Base-by-base conservation (phyloP, 1,140 invertebrate species). In the Maniola jurtina region DNA sequence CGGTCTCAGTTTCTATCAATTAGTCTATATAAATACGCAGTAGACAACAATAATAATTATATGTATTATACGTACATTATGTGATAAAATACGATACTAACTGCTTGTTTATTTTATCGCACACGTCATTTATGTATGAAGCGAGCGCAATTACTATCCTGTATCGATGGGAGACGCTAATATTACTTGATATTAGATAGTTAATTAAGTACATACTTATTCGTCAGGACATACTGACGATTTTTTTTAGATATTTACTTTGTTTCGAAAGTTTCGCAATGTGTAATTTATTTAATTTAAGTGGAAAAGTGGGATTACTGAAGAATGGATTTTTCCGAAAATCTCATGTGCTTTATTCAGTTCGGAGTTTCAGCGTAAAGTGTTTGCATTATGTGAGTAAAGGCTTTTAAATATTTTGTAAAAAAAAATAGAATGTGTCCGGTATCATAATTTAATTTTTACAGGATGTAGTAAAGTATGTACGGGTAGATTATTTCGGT, bases 71-170 rank as follows among this genome's bases (percentile, higher is more conserved):
- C 54, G 35, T 64, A 61, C 35, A 58, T 59, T 68, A 68, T 68
- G 25, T 60, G 66, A 68, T 68, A 68, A 68, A 64, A 68, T 57
- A 68, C 61, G 66, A 68, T 68, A 64, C 55, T 47, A 33, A 60
- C 48, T 40, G 60, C 56, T 59, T 50, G 56, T 68, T 68, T 64
- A 68, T 64, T 25, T 25, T 55, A 66, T 66, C 64, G 55, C 35
- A 50, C 47, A 63, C 66, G 66, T 64, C 56, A 58, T 52, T 38
- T 64, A 69, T 56, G 14, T 52, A 52, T 64, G 50, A 61, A 62
- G 57, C 52, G 35, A 47, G 38, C 62, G 52, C 42, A 61, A 66
- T 54, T 50, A 66, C 58, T 59, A 14, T 35, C 35, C 35, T 16
- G 48, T 48, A 61, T 65, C 64, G 35, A 65, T 65, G 64, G 64